Conservation (phyloP, 1,140 invertebrate genomes). For the Drosophila busckii region DNA sequence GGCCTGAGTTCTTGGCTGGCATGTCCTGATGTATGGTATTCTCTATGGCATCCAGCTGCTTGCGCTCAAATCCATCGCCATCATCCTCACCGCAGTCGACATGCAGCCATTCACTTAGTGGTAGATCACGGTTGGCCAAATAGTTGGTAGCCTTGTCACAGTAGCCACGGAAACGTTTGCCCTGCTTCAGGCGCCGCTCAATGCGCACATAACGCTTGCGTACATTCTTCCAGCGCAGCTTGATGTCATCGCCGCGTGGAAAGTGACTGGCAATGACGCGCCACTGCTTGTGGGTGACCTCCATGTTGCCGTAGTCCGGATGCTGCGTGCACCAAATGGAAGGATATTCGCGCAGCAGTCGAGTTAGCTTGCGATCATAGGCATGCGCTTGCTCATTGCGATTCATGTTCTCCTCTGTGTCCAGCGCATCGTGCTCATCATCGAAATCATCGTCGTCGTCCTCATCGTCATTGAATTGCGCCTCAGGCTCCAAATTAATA, state of each 20-base stretch:
- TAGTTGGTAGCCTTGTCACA: constrained; percentile 76
- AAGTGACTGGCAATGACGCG: constrained; percentile 64
- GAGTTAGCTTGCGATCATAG: constrained; percentile 64
- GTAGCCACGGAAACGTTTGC: constrained; percentile 73
- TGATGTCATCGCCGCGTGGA: constrained; percentile 63
- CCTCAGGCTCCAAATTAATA: constrained; percentile 26
- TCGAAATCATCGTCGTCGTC: constrained; percentile 39
- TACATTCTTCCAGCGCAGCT: constrained; percentile 71
- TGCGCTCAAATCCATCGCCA: constrained; percentile 59
- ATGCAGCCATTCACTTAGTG: constrained; percentile 48
- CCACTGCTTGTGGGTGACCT: constrained; percentile 69
- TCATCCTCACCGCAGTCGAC: constrained; percentile 70
- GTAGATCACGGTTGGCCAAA: constrained; percentile 58
- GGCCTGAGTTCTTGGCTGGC: not conserved
- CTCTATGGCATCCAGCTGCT: constrained; percentile 62
- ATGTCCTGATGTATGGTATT: constrained; percentile 28
- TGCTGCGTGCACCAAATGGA: constrained; percentile 71
- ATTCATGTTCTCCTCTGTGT: constrained; percentile 68
- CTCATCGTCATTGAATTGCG: constrained; percentile 33
- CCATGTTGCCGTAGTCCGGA: constrained; percentile 69
- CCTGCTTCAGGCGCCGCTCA: constrained; percentile 53
- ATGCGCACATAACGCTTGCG: constrained; percentile 69
- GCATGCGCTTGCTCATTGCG: constrained; percentile 70
- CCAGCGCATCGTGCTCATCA: constrained; percentile 48
- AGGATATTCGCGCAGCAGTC: constrained; percentile 61